Evolutionary conservation across 2,113 vertebrate species (phyloP), one percentile per base, ranked within the genome.

Genomic region (Myiozetetes cayanensis): DNA sequence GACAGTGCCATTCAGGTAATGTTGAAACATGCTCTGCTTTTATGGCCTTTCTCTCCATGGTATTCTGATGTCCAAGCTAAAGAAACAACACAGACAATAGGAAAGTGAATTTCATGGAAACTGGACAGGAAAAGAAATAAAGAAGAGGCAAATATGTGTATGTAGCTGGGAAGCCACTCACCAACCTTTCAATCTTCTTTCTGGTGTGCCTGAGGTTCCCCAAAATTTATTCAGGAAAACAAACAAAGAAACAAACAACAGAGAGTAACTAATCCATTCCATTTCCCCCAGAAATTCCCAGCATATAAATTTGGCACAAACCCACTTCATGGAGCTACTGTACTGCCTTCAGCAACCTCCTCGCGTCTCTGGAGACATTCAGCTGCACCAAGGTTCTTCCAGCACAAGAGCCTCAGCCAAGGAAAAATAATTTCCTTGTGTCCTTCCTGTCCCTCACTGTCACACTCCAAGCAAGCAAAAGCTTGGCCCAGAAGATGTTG

Each of bases 91-190:
- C 25, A 41, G 31, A n/a, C 7, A 53, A 72, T 0, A 28, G 13
- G 13, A 62, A 49, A 86, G 30, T 27, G 39, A 80, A 76, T 76
- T 78, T 63, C 37, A 79, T 16, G 6, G 14, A 58, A 33, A 49
- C 8, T 22, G 28, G 11, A 25, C 2, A 59, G n/a, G 8, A 39
- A 66, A 90, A 61, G 18, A 33, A 92, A 9, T 10, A 58, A 41
- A 53, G 19, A 49, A 53, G 27, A 68, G 8, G 6, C 10, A 62
- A 52, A 61, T 43, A 55, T 0, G 0, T 16, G 2, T 53, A 12
- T 9, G 25, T 68, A 21, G 28, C 43, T 12, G 46, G 25, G 15
- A 49, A 76, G 19, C 14, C 68, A 4, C 9, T 68, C 39, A 63
- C 10, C 24, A 87, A 23, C 7, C 5, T 4, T 59, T 21, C 55